Evolutionary conservation across 2,888 invertebrate genomes (phyloP), one percentile per base, ranked within the genome.

Genomic region (Raillietiella orientalis): DNA sequence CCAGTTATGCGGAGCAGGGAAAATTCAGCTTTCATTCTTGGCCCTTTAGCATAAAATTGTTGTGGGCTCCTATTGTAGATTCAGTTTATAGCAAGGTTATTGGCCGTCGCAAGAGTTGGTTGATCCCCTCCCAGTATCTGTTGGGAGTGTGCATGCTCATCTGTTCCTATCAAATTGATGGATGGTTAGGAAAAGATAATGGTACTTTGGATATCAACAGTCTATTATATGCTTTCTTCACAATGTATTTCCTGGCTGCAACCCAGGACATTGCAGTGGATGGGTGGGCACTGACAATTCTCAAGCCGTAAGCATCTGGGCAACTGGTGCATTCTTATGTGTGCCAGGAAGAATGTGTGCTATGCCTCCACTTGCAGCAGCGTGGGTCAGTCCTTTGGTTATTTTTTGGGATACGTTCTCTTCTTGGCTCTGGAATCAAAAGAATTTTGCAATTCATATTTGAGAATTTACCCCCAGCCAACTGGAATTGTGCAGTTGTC

Each of bases 251-350:
- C 41, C 52, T 99, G 37, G 93, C 93, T 4, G 93, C 96, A 3
- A 96, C 96, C 2, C 96, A 99, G 53, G 96, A 99, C 46, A 90
- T 96, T 40, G 93, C 87, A 10, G 93, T 99, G 1, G 96, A 99
- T 52, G 96, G 96, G 13, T 99, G 96, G 96, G 96, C 96, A 1
- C 53, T 99, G 9, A 96, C 93, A 1, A 96, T 99, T 84, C 53
- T 96, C 2, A 74, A 79, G 40, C 70, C 77, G n/a, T n/a, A n/a
- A n/a, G n/a, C n/a, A n/a, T n/a, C n/a, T n/a, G n/a, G n/a, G n/a
- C n/a, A n/a, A n/a, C n/a, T n/a, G n/a, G n/a, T n/a, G n/a, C n/a
- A n/a, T n/a, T n/a, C n/a, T n/a, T n/a, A n/a, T n/a, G n/a, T n/a
- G n/a, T n/a, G n/a, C 24, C 43, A 72, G 72, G 36, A 56, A 66